phyloP scores from a whole-genome alignment of 2,797 vertebrate species.

The Microchirus variegatus region DNA sequence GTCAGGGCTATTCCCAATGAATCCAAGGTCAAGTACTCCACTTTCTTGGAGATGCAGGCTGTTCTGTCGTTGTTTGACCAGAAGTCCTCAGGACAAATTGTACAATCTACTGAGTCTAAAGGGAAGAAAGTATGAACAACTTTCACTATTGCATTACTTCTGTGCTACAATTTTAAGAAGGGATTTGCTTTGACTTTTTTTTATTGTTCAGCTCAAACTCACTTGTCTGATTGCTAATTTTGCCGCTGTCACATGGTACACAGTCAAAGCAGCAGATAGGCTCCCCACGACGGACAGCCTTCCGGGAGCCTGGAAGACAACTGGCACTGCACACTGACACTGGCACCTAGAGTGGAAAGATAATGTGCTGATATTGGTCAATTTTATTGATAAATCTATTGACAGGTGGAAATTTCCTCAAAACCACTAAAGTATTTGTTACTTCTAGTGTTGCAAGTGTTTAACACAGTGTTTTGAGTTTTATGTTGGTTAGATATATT shows the following conservation, averaged over 20 bases:
- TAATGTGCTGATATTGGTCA: too few species aligned
- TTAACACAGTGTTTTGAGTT: too few species aligned
- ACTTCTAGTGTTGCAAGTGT: too few species aligned
- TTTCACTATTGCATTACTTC: too few species aligned
- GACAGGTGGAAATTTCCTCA: too few species aligned
- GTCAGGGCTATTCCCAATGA: slow-evolving; percentile 75
- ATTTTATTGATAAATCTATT: too few species aligned
- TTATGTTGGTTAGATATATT: too few species aligned
- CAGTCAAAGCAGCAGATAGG: slow-evolving; percentile 81
- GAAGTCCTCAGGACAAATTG: slow-evolving; percentile 71
- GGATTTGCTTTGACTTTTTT: not conserved
- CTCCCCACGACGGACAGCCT: too few species aligned
- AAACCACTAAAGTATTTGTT: too few species aligned
- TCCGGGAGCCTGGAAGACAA: slow-evolving; percentile 68
- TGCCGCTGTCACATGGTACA: slow-evolving; percentile 82
- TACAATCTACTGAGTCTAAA: slow-evolving; percentile 79
- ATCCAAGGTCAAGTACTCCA: slow-evolving; percentile 78
- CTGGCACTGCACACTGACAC: slow-evolving; percentile 76
- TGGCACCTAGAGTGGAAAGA: slow-evolving; percentile 63
- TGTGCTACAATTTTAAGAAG: not conserved
- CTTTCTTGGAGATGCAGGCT: slow-evolving; percentile 72
- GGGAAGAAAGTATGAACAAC: not conserved
- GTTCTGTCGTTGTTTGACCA: slow-evolving; percentile 77
- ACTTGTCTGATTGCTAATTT: slow-evolving; percentile 83
- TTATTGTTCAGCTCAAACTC: not conserved